A percentile compares a stretch with the other conserved stretches of the same genome.
These are phyloP conservation scores for Monoplex corrugatus DNA, from an alignment of 2,888 invertebrate genomes.

Conservation along the genomic window DNA sequence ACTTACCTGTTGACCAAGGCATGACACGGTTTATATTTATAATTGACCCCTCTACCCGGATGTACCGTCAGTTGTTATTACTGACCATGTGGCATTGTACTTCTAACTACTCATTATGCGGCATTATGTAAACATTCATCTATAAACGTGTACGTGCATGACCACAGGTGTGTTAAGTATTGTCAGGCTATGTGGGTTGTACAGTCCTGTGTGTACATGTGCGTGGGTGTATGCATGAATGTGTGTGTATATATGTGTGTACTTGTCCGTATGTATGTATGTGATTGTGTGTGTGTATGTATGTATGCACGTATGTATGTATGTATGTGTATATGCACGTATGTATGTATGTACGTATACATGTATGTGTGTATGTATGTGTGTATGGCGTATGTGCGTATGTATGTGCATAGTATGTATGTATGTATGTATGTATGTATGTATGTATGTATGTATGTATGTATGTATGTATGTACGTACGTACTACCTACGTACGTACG, in stretches of 20 bases:
- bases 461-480: neutral
- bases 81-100: no score
- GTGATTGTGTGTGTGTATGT: neutral
- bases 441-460: neutral
- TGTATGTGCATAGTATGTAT: neutral
- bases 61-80: no score
- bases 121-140: no score
- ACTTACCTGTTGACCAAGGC: no score
- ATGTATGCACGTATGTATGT: neutral
- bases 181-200: neutral
- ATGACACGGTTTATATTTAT: no score
- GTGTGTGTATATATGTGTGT: neutral
- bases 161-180: no score
- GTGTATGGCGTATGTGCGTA: neutral
- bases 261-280: neutral
- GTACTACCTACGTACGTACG: neutral
- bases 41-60: no score
- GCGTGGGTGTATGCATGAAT: neutral
- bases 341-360: neutral
- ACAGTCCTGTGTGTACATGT: conserved; percentile 4
- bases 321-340: neutral
- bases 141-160: no score
- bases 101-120: no score
- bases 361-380: neutral
- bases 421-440: neutral